These are phyloP conservation scores for Sapayoa aenigma DNA, from an alignment of 2,113 vertebrate genomes.

Conservation along the genomic window DNA sequence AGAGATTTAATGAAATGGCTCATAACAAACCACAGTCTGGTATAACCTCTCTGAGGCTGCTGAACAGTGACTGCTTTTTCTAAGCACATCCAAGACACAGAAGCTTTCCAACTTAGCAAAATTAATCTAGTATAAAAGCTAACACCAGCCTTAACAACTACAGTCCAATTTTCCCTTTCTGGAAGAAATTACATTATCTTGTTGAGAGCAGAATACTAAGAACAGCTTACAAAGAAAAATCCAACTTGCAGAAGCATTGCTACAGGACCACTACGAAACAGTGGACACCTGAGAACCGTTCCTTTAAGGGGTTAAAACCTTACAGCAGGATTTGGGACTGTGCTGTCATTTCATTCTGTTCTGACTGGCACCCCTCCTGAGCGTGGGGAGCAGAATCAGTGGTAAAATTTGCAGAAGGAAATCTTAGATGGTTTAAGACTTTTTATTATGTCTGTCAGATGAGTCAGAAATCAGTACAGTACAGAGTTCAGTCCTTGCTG, in stretches of 20 bases:
- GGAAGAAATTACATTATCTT: neutral
- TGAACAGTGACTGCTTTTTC: neutral
- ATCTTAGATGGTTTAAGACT: neutral
- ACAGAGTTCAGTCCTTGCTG: neutral
- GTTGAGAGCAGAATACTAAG: neutral
- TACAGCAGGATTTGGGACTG: neutral
- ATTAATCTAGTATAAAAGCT: neutral
- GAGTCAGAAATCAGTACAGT: neutral
- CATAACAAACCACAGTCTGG: neutral
- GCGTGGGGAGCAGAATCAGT: fast-evolving
- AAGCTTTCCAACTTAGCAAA: neutral
- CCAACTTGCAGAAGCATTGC: neutral
- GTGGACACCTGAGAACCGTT: neutral
- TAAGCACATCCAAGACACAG: neutral
- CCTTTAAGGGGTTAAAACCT: neutral
- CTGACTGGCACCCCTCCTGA: neutral
- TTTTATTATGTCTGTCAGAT: neutral
- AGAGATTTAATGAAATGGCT: neutral
- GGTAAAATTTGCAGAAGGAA: neutral
- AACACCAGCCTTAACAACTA: neutral
- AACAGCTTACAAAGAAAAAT: neutral
- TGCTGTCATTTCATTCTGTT: neutral
- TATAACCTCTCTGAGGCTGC: neutral
- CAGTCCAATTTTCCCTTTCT: neutral
- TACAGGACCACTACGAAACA: neutral